Evolutionary conservation across 2,113 vertebrate genomes (phyloP).

Genomic region (Alaudala cheleensis): DNA sequence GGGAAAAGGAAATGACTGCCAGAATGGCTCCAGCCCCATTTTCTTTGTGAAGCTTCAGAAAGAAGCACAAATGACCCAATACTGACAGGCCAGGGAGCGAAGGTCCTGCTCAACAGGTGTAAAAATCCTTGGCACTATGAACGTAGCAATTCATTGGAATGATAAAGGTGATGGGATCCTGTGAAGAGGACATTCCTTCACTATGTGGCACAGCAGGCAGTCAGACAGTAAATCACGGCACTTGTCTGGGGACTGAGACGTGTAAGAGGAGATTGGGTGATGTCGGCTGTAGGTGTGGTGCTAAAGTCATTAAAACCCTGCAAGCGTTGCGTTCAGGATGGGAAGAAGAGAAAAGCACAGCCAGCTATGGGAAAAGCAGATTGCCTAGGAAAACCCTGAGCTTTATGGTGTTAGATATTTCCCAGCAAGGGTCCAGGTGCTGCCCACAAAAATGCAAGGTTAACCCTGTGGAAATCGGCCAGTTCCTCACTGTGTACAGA

Average conservation of each 20-base stretch:
- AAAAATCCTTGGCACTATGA: background rate
- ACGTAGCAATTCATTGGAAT: background rate
- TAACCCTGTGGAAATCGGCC: background rate
- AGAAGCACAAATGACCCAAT: background rate
- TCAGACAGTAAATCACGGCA: background rate
- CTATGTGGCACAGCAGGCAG: background rate
- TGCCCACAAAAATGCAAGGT: background rate
- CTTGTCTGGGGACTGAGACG: background rate
- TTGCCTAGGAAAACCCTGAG: background rate
- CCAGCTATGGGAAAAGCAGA: slow-evolving; percentile 56
- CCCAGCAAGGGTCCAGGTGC: background rate
- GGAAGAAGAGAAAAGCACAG: background rate
- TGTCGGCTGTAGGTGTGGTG: slow-evolving; percentile 22
- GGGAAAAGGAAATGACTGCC: background rate
- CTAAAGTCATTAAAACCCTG: slow-evolving; percentile 36
- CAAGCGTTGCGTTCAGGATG: rapidly evolving
- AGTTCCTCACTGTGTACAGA: rapidly evolving
- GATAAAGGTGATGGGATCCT: background rate
- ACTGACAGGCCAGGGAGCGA: background rate
- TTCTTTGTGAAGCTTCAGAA: background rate
- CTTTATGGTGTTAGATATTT: background rate
- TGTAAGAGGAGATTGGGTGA: slow-evolving; percentile 4
- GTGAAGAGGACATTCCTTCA: background rate
- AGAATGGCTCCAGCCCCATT: background rate
- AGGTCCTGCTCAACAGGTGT: rapidly evolving